phyloP scores from a whole-genome alignment of 2,888 invertebrate species.

The Spilarctia lutea region DNA sequence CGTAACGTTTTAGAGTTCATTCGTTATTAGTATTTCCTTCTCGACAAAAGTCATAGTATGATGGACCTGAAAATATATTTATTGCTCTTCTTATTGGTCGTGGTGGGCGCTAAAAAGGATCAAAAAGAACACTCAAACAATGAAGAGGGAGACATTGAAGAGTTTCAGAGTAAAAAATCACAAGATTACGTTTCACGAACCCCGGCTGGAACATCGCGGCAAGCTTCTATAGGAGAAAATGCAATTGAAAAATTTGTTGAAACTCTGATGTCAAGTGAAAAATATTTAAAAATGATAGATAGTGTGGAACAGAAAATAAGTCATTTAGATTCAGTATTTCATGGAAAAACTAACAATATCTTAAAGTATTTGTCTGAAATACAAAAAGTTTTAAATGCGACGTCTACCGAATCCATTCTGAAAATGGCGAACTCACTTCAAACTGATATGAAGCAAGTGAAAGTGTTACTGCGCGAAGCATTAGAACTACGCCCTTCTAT shows the following conservation, averaged over 20 bases:
- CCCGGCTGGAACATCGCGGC: conserved; percentile 29
- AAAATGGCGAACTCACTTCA: conserved; percentile 28
- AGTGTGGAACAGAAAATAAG: conserved; percentile 69
- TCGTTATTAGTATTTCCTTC: conserved; percentile 3
- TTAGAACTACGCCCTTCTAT: conserved; percentile 50
- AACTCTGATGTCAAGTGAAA: conserved; percentile 74
- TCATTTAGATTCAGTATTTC: conserved; percentile 68
- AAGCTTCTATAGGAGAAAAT: conserved; percentile 56
- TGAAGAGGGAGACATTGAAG: conserved; percentile 1
- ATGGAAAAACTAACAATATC: conserved; percentile 70
- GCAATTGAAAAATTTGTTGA: conserved; percentile 78
- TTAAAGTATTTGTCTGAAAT: conserved; percentile 73
- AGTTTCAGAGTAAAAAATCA: conserved; percentile 5
- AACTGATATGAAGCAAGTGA: conserved; percentile 37
- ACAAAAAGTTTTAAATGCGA: conserved; percentile 45
- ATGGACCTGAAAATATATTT: conserved; percentile 18
- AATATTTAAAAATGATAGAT: conserved; percentile 73
- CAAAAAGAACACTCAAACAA: background rate
- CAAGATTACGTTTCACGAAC: conserved; percentile 22
- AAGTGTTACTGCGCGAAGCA: conserved; percentile 35
- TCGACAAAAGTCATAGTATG: conserved; percentile 2
- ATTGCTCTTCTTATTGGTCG: conserved; percentile 3
- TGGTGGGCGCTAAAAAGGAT: conserved; percentile 10
- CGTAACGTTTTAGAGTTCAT: conserved; percentile 10
- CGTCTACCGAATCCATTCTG: conserved; percentile 22